These are phyloP conservation scores for Pterophyllum scalare DNA, from an alignment of 2,113 vertebrate species.

Conservation along the genomic window DNA sequence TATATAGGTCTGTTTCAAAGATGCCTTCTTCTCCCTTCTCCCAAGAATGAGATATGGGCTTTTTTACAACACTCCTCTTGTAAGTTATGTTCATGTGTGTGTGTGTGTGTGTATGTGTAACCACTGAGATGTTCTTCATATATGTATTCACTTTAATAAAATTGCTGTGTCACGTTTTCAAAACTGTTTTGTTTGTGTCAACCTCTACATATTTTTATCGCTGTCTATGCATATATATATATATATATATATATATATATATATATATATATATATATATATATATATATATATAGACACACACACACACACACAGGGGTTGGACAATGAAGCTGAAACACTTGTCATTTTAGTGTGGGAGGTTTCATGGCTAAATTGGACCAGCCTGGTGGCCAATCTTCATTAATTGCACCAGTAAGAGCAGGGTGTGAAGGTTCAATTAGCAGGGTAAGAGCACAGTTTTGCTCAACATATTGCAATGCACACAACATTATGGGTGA, in stretches of 20 bases:
- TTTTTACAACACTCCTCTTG: conserved; percentile 97
- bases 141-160: not conserved
- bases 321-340: no score
- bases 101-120: not conserved
- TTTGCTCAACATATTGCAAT: no score
- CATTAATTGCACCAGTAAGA: no score
- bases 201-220: not conserved
- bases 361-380: no score
- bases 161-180: not conserved
- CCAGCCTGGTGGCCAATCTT: no score
- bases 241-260: no score
- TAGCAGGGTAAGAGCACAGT: no score
- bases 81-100: conserved; percentile 73
- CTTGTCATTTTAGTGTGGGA: no score
- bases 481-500: no score
- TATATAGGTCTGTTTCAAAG: conserved; percentile 92
- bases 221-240: no score
- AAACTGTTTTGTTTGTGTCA: not conserved
- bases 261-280: not conserved
- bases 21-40: conserved; percentile 91
- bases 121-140: not conserved
- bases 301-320: no score
- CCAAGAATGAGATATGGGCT: conserved; percentile 96
- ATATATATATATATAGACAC: not conserved
- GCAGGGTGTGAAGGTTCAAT: no score